A percentile compares a stretch with the other conserved stretches of the same genome.
These are phyloP conservation scores for Drosophila ironensis DNA, from an alignment of 1,140 invertebrate species.

Conservation along the genomic window DNA sequence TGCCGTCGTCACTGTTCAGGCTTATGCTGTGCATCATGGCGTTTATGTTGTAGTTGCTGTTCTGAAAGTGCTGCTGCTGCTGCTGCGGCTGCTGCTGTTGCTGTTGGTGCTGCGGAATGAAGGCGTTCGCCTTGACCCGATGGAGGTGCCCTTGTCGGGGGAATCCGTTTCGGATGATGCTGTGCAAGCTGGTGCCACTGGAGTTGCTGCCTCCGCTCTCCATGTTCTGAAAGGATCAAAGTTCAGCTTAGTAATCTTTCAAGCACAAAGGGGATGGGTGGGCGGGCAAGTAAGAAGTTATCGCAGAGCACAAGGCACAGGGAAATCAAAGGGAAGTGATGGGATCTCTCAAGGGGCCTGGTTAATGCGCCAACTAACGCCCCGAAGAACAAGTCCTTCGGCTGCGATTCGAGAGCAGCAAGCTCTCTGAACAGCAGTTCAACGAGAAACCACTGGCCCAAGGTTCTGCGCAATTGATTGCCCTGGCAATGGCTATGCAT, in stretches of 20 bases:
- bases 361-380: too few species aligned
- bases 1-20: conserved; percentile 59
- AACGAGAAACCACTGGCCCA: too few species aligned
- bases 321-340: neutral
- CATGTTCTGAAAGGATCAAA: conserved; percentile 36
- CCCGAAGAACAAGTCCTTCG: too few species aligned
- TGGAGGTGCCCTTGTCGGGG: conserved; percentile 58
- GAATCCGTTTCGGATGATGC: conserved; percentile 75
- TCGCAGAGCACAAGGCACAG: neutral
- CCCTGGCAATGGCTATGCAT: neutral
- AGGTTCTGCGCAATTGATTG: too few species aligned
- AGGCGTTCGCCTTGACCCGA: conserved; percentile 63
- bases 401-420: too few species aligned
- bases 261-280: too few species aligned
- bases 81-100: conserved; percentile 41
- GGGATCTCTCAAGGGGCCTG: too few species aligned
- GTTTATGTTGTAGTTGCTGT: conserved; percentile 58
- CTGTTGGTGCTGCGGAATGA: conserved; percentile 66
- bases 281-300: too few species aligned
- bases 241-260: neutral
- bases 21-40: conserved; percentile 73
- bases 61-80: conserved; percentile 58
- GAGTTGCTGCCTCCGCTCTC: conserved; percentile 51
- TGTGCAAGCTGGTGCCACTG: conserved; percentile 63
- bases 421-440: too few species aligned